A percentile compares a stretch with the other conserved stretches of the same genome.
Evolutionary conservation across 1,140 invertebrate species (phyloP).

Genomic region (Brachionus asplanchnoidis): DNA sequence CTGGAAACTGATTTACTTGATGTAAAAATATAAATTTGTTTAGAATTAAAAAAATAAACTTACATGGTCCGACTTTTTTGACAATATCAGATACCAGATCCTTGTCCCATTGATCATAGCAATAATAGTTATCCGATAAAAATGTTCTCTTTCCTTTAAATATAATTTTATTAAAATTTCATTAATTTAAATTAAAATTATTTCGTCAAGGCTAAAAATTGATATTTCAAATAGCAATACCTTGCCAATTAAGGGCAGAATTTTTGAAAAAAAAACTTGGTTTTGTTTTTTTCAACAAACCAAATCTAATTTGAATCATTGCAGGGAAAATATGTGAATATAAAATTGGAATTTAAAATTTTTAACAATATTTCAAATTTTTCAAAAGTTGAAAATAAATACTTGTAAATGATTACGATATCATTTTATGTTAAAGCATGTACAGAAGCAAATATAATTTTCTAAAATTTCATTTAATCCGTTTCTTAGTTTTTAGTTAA

Average conservation of each 20-base stretch:
- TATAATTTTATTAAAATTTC: too few species aligned
- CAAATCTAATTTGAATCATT: not conserved
- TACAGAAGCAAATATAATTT: too few species aligned
- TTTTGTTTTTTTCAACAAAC: not conserved
- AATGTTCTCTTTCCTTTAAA: constrained; percentile 22
- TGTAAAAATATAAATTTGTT: too few species aligned
- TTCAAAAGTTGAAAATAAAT: not conserved
- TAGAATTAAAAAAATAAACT: not conserved
- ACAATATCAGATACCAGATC: constrained; percentile 14
- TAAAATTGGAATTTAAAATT: not conserved
- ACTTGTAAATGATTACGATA: not conserved
- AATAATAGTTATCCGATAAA: constrained; percentile 26
- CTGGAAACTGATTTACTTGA: too few species aligned
- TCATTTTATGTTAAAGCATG: not conserved
- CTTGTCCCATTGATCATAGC: constrained; percentile 28
- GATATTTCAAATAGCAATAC: not conserved
- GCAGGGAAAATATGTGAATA: not conserved
- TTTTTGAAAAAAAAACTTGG: not conserved
- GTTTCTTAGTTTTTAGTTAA: too few species aligned
- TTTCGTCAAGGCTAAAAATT: not conserved
- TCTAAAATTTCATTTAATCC: too few species aligned
- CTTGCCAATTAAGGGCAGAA: not conserved
- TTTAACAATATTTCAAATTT: not conserved
- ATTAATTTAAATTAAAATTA: too few species aligned
- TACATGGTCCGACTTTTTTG: constrained; percentile 27